Conservation (phyloP, 2,888 invertebrate species). For the Polyploca ridens region DNA sequence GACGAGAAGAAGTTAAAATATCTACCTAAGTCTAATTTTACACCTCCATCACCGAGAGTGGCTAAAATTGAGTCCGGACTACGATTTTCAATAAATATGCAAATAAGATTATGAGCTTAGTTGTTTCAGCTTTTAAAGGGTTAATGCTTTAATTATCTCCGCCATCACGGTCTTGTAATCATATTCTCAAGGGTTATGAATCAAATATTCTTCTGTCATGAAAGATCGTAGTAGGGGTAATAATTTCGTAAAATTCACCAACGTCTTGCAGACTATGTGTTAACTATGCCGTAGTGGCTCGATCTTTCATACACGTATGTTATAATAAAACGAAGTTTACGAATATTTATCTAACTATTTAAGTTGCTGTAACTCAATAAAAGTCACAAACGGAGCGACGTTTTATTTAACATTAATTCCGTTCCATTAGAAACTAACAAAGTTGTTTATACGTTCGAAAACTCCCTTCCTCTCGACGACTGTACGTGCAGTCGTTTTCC, state of each 20-base stretch:
- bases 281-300: conserved; percentile 59
- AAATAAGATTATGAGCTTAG: conserved; percentile 62
- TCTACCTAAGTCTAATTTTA: conserved; percentile 51
- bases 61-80: conserved; percentile 56
- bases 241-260: conserved; percentile 50
- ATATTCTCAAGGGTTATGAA: conserved; percentile 38
- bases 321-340: conserved; percentile 30
- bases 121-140: conserved; percentile 54
- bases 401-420: conserved; percentile 57
- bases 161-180: conserved; percentile 49
- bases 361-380: conserved; percentile 36
- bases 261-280: conserved; percentile 53
- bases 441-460: conserved; percentile 63
- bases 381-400: conserved; percentile 37
- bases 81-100: conserved; percentile 69
- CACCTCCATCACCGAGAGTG: conserved; percentile 48
- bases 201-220: conserved; percentile 38
- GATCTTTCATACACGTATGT: conserved; percentile 41
- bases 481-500: conserved; percentile 59
- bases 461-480: conserved; percentile 49
- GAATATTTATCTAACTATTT: conserved; percentile 28
- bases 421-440: conserved; percentile 59
- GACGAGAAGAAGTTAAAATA: conserved; percentile 53
- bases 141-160: conserved; percentile 53
- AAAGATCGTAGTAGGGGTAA: conserved; percentile 39